Evolutionary conservation across 2,113 vertebrate genomes (phyloP), one percentile per base, ranked within the genome.

Genomic region (Hippopotamus amphibius): DNA sequence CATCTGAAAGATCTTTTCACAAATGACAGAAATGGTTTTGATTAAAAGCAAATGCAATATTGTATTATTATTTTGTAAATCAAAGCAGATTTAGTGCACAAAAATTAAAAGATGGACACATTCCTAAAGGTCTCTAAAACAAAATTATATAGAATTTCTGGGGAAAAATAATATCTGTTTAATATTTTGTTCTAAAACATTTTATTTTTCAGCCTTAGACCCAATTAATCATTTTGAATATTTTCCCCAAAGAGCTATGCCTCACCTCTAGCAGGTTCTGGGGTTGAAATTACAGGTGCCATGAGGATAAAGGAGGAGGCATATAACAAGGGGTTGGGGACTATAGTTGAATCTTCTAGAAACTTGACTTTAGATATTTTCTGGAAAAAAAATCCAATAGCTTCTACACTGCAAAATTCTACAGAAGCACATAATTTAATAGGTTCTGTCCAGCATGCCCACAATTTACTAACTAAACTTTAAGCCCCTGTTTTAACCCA

Each of bases 171-270:
- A 21, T 86, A 83, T 77, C 37, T 48, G 12, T 17, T 6, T 76
- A 57, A 43, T 53, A 43, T 90, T 77, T 77, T 48, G 10, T 81
- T 68, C 65, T 76, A 92, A 90, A 85, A 7, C 57, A 61, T 21
- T 59, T 55, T 15, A 63, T 48, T 90, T 86, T 86, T 79, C 65
- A 94, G 26, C 17, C 63, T 95, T 84, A 93, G 26, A 72, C 5
- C 14, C 24, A 77, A 66, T 41, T 57, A 57, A 6, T 92, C 89
- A 96, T 85, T 87, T 96, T 94, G 57, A 86, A n/a, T 92, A 76
- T 61, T 86, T 95, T 61, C 33, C 9, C 30, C 69, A 21, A 76
- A 83, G 66, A 89, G 28, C 16, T 24, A 43, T 48, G 30, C 30
- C 6, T 93, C 59, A 77, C 28, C 16, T 93, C 12, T 3, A 92